A percentile compares a stretch with the other conserved stretches of the same genome.
These are phyloP conservation scores for Metopolophium dirhodum DNA, from an alignment of 1,140 invertebrate species.

Conservation along the genomic window DNA sequence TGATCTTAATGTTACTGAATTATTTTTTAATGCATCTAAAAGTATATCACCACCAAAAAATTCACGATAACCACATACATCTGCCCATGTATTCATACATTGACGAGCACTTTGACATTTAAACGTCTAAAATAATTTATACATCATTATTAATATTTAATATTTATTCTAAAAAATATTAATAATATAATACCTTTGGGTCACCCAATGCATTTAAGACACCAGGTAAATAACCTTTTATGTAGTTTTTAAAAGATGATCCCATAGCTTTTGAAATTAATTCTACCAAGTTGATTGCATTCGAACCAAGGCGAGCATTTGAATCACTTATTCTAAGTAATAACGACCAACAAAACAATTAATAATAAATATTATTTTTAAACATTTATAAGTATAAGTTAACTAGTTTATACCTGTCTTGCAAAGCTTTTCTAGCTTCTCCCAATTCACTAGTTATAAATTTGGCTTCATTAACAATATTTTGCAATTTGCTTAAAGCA, in stretches of 20 bases:
- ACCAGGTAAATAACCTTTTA: slow-evolving; percentile 81
- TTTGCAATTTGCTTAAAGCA: slow-evolving; percentile 78
- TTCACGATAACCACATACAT: slow-evolving; percentile 79
- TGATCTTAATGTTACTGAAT: slow-evolving; percentile 80
- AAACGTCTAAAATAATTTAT: slow-evolving; percentile 28
- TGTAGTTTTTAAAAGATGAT: slow-evolving; percentile 77
- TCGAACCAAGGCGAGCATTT: slow-evolving; percentile 88
- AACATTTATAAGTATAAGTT: background rate
- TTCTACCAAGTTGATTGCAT: slow-evolving; percentile 81
- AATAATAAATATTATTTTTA: background rate
- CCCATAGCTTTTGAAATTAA: slow-evolving; percentile 81
- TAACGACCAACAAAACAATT: slow-evolving; percentile 55
- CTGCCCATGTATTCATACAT: slow-evolving; percentile 83
- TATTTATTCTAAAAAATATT: background rate
- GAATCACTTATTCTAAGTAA: slow-evolving; percentile 77
- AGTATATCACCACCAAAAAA: slow-evolving; percentile 91
- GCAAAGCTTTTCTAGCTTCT: slow-evolving; percentile 80
- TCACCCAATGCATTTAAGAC: slow-evolving; percentile 79
- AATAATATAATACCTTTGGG: slow-evolving; percentile 68
- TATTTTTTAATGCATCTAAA: slow-evolving; percentile 81
- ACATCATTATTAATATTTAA: background rate
- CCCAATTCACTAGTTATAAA: slow-evolving; percentile 84
- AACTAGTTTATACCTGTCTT: slow-evolving; percentile 62
- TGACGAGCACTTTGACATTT: slow-evolving; percentile 61
- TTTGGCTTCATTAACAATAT: slow-evolving; percentile 77